Percentiles rank a stretch among this genome's conserved stretches.
phyloP scores from a whole-genome alignment of 2,113 vertebrate species.

The Sturnira hondurensis region DNA sequence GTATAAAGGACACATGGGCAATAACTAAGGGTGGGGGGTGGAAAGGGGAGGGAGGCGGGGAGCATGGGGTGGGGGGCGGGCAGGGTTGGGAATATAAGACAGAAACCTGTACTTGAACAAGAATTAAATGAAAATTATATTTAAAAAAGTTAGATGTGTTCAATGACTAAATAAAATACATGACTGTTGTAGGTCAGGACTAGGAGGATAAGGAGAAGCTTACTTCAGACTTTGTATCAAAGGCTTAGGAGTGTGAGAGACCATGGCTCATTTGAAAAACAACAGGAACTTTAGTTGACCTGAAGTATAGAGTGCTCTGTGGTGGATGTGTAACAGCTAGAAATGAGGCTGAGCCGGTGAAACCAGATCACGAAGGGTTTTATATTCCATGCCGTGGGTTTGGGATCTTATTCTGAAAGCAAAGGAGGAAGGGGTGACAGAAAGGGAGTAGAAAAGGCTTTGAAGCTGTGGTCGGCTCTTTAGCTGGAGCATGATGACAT shows the following conservation, averaged over 20 bases:
- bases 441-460: background rate
- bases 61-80: too few relatives aligned
- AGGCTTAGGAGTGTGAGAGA: background rate
- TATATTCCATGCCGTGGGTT: background rate
- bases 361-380: background rate
- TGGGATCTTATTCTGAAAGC: background rate
- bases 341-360: background rate
- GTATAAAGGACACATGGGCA: too few relatives aligned
- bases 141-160: background rate
- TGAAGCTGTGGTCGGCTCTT: background rate
- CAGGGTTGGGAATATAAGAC: too few relatives aligned
- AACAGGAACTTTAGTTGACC: background rate
- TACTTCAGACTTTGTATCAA: conserved; percentile 1
- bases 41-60: too few relatives aligned
- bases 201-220: background rate
- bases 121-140: too few relatives aligned
- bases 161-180: background rate
- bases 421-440: background rate
- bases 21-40: too few relatives aligned
- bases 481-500: background rate
- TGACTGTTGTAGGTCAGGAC: background rate
- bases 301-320: background rate
- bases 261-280: background rate
- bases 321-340: background rate
- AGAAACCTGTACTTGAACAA: too few relatives aligned